Evolutionary conservation across 2,113 vertebrate species (phyloP).

Genomic region (Sceloporus undulatus): DNA sequence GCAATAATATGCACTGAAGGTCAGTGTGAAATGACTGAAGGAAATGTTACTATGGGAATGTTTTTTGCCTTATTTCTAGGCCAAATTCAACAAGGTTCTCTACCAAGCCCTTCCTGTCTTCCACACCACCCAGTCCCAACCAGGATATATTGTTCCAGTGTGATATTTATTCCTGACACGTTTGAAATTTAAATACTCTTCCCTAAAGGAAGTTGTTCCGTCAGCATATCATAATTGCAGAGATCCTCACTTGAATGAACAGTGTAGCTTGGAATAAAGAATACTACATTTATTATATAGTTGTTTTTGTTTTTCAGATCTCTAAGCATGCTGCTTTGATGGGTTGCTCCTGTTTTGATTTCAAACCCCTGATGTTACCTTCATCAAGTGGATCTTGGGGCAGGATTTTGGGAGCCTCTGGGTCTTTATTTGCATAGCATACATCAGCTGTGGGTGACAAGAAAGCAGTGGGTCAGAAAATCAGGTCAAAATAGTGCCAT

Average conservation of each 20-base stretch:
- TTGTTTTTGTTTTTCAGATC: not conserved
- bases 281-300: not conserved
- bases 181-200: not conserved
- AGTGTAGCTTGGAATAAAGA: not conserved
- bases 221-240: not conserved
- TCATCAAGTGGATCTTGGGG: constrained; percentile 15
- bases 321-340: not conserved
- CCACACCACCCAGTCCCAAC: not conserved
- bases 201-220: not conserved
- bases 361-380: constrained; percentile 2
- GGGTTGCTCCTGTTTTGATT: not conserved
- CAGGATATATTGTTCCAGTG: not conserved
- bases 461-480: not conserved
- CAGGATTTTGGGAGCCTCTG: not conserved
- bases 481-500: not conserved
- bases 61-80: too few relatives aligned
- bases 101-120: not conserved
- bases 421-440: constrained; percentile 13
- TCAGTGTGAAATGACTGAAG: not conserved
- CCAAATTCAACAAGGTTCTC: not conserved
- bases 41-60: too few relatives aligned
- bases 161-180: not conserved
- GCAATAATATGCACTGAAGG: too few relatives aligned
- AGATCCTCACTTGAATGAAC: not conserved
- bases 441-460: not conserved